Evolutionary conservation across 2,888 invertebrate genomes (phyloP).

Genomic region (Lingula anatina): DNA sequence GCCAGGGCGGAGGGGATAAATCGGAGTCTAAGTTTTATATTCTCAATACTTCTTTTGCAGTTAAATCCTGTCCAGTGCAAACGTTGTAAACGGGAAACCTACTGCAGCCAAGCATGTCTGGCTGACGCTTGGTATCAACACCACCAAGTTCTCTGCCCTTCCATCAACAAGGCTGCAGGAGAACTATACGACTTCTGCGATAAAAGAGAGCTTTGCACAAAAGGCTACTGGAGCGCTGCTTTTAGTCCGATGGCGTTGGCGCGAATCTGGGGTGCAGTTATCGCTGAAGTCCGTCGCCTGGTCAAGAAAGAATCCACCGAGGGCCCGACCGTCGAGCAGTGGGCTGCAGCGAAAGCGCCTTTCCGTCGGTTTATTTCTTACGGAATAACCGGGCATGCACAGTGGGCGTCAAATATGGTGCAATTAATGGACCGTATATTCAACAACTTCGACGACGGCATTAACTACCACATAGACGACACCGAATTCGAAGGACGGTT

Average conservation of each 20-base stretch:
- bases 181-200: slow-evolving; percentile 4
- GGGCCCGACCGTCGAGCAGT: slow-evolving; percentile 25
- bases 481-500: slow-evolving; percentile 37
- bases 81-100: slow-evolving; percentile 26
- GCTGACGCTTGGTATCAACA: slow-evolving; percentile 65
- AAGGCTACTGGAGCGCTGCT: slow-evolving; percentile 14
- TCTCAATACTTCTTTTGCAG: no score
- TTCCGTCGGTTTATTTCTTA: slow-evolving; percentile 36
- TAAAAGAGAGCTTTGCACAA: neutral
- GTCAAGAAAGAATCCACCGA: slow-evolving; percentile 19
- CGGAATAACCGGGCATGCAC: slow-evolving; percentile 22
- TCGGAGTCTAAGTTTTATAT: no score
- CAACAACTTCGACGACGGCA: slow-evolving; percentile 22
- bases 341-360: slow-evolving; percentile 36
- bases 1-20: no score
- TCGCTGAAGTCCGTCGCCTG: slow-evolving; percentile 22
- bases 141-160: slow-evolving; percentile 69
- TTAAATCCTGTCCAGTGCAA: slow-evolving; percentile 22
- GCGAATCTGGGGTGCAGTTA: slow-evolving; percentile 33
- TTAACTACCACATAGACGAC: slow-evolving; percentile 27
- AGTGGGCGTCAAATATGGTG: slow-evolving; percentile 25
- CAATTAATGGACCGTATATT: slow-evolving; percentile 25
- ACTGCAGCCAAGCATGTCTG: slow-evolving; percentile 63
- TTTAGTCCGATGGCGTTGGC: slow-evolving; percentile 32
- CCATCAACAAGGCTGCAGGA: slow-evolving; percentile 17